These are phyloP conservation scores for Scaptomyza parva DNA, from an alignment of 2,888 invertebrate species.

Conservation along the genomic window DNA sequence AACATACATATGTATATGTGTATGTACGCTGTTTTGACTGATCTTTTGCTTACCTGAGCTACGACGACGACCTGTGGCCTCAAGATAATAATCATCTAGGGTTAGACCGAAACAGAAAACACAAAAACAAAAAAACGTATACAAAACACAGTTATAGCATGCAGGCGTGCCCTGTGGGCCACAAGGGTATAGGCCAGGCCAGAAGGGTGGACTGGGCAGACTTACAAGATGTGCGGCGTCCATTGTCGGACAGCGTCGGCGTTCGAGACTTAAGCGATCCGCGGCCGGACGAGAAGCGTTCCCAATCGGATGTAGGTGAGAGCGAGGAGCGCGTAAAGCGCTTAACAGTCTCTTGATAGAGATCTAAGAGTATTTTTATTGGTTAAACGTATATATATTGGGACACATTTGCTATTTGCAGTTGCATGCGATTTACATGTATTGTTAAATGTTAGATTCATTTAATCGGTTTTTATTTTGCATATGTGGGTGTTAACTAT, in stretches of 20 bases:
- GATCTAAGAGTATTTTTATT: constrained; percentile 60
- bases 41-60: constrained; percentile 83
- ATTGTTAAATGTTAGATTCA: constrained; percentile 43
- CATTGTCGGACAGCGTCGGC: constrained; percentile 69
- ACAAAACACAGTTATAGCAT: constrained; percentile 52
- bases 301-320: constrained; percentile 82
- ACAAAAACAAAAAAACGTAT: constrained; percentile 48
- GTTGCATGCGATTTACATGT: constrained; percentile 57
- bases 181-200: constrained; percentile 4
- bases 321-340: constrained; percentile 83
- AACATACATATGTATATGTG: too few species aligned
- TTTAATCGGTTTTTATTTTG: constrained; percentile 14
- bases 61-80: constrained; percentile 84
- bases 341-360: constrained; percentile 83
- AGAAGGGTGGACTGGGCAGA: constrained; percentile 26
- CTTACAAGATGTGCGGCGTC: constrained; percentile 81
- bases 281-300: constrained; percentile 76
- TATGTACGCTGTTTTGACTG: constrained; percentile 1
- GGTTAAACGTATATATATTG: constrained; percentile 20
- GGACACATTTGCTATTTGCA: constrained; percentile 15
- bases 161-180: constrained; percentile 27
- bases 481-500: constrained; percentile 54
- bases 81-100: constrained; percentile 83
- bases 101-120: constrained; percentile 39
- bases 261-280: constrained; percentile 70